Conservation (phyloP, 2,888 invertebrate genomes). For the Gymnoscelis rufifasciata region DNA sequence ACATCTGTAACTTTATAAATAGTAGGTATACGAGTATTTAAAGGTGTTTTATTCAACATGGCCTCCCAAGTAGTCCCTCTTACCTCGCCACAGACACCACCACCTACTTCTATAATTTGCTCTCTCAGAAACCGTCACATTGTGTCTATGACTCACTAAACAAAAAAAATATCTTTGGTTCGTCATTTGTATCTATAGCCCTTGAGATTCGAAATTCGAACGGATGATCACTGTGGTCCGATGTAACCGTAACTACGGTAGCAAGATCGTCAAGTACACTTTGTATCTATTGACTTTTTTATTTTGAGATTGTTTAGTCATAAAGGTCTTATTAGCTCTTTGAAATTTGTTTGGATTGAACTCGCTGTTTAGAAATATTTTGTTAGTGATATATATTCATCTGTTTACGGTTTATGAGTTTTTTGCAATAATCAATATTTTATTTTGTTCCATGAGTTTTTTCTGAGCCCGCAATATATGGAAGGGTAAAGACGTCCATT, state of each 20-base stretch:
- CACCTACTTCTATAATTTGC: conserved; percentile 62
- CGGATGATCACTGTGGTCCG: not conserved
- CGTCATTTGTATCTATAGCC: conserved; percentile 1
- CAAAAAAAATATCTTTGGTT: not conserved
- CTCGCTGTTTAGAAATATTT: not conserved
- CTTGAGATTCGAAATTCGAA: not conserved
- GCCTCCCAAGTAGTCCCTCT: conserved; percentile 43
- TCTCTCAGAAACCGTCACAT: conserved; percentile 57
- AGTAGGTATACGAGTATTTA: too few species aligned
- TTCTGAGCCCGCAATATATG: too few species aligned
- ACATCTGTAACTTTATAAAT: too few species aligned
- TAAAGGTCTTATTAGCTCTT: conserved; percentile 10
- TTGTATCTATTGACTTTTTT: conserved; percentile 19
- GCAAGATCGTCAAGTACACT: conserved; percentile 25
- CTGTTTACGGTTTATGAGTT: too few species aligned
- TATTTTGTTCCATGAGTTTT: too few species aligned
- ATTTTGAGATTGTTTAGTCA: conserved; percentile 9
- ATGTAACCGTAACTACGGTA: conserved; percentile 44
- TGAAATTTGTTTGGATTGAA: not conserved
- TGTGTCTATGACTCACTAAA: conserved; percentile 10
- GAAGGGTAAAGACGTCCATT: too few species aligned
- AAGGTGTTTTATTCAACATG: conserved; percentile 20
- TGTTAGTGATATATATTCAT: too few species aligned
- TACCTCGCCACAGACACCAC: conserved; percentile 55
- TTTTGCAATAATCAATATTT: too few species aligned